Evolutionary conservation across 2,888 invertebrate genomes (phyloP).

Genomic region (Nasonovia ribisnigri): DNA sequence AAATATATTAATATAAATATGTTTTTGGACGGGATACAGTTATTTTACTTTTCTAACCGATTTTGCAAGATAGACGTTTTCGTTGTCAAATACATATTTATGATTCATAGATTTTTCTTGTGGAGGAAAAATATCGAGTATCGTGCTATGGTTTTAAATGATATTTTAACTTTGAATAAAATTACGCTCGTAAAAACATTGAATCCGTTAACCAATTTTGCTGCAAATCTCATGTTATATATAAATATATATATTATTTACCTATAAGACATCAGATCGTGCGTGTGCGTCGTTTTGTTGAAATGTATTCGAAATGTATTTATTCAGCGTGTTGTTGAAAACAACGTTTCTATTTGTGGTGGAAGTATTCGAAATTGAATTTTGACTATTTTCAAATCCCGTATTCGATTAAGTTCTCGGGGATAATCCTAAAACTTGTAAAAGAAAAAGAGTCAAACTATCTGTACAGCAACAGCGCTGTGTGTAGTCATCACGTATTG

Average conservation of each 20-base stretch:
- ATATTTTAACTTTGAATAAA: background rate
- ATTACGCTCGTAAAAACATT: background rate
- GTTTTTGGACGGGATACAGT: too few relatives aligned
- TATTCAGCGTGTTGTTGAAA: background rate
- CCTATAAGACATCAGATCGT: background rate
- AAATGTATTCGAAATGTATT: background rate
- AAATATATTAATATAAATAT: background rate
- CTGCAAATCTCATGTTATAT: background rate
- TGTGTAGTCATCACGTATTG: constrained; percentile 35
- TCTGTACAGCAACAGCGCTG: background rate
- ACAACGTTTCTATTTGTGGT: constrained; percentile 29
- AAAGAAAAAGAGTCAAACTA: background rate
- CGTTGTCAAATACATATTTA: too few relatives aligned
- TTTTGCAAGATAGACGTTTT: too few relatives aligned
- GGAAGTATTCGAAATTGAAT: constrained; percentile 42
- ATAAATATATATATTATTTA: background rate
- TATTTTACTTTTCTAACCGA: too few relatives aligned
- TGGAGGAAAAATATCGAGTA: too few relatives aligned
- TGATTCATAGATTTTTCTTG: too few relatives aligned
- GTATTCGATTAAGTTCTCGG: constrained; percentile 42
- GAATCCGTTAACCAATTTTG: background rate
- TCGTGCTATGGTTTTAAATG: background rate
- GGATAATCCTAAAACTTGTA: constrained; percentile 41
- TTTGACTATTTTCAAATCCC: constrained; percentile 37
- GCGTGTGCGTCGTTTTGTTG: background rate